A percentile compares a stretch with the other conserved stretches of the same genome.
Evolutionary conservation across 2,113 vertebrate genomes (phyloP).

Genomic region (Catagonus wagneri): DNA sequence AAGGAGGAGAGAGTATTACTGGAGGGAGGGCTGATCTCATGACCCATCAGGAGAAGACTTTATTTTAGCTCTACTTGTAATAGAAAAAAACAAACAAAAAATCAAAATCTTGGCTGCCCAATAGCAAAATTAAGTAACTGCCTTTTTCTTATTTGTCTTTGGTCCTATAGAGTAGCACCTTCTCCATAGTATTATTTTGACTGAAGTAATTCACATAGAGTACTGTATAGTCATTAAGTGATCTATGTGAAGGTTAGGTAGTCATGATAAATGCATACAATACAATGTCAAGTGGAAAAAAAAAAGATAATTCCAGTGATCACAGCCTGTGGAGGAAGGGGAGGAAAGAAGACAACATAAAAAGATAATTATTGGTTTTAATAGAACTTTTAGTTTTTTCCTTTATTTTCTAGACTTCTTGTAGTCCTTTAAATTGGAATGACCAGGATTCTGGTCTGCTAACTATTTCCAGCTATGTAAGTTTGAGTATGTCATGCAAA

Average conservation of each 20-base stretch:
- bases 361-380: background rate
- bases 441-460: background rate
- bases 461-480: background rate
- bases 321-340: background rate
- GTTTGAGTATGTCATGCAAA: background rate
- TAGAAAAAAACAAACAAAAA: background rate
- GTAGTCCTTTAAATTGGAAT: background rate
- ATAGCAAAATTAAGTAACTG: background rate
- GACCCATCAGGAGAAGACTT: background rate
- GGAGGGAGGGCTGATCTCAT: background rate
- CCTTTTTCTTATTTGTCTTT: background rate
- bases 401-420: conserved; percentile 42
- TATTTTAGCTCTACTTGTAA: background rate
- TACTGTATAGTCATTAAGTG: background rate
- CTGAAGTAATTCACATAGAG: background rate
- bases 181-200: background rate
- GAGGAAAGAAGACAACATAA: background rate
- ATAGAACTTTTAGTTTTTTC: background rate
- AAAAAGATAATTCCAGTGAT: background rate
- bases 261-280: background rate
- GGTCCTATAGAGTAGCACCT: background rate
- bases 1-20: background rate
- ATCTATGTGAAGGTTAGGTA: background rate
- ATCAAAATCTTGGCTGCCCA: background rate
- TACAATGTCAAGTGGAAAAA: background rate